phyloP scores from a whole-genome alignment of 2,113 vertebrate genomes.

The Ceratotherium simum region DNA sequence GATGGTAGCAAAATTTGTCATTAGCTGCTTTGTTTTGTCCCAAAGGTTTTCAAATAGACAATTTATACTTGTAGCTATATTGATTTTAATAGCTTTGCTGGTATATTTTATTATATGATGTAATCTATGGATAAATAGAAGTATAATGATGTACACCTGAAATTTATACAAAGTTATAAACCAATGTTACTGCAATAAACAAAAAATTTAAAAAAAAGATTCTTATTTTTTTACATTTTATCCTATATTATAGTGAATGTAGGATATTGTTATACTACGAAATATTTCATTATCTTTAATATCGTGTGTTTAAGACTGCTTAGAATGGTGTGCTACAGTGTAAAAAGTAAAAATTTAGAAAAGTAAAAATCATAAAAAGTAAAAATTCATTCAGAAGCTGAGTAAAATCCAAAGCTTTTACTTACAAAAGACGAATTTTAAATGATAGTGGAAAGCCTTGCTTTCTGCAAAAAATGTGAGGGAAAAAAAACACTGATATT shows the following conservation, averaged over 20 bases:
- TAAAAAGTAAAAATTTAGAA: background rate
- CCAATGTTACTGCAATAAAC: too few relatives aligned
- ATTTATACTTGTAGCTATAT: background rate
- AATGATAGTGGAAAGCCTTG: background rate
- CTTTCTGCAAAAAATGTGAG: conserved; percentile 54
- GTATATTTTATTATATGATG: background rate
- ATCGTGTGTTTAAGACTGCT: conserved; percentile 12
- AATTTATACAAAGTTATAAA: too few relatives aligned
- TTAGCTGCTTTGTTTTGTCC: background rate
- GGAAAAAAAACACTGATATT: background rate
- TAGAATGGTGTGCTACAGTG: background rate
- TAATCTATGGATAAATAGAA: too few relatives aligned
- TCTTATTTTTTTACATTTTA: background rate
- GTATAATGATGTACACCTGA: too few relatives aligned
- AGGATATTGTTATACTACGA: background rate
- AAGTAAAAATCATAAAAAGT: background rate
- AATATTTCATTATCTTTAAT: conserved; percentile 8
- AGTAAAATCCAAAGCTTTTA: conserved; percentile 41
- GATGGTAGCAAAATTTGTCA: background rate
- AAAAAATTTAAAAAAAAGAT: too few relatives aligned
- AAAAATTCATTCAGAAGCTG: background rate
- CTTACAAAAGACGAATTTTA: conserved; percentile 30
- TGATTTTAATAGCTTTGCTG: conserved; percentile 12
- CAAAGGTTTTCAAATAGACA: background rate
- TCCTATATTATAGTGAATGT: background rate